Conservation (phyloP, 2,113 vertebrate genomes). For the Corythornis cristatus region DNA sequence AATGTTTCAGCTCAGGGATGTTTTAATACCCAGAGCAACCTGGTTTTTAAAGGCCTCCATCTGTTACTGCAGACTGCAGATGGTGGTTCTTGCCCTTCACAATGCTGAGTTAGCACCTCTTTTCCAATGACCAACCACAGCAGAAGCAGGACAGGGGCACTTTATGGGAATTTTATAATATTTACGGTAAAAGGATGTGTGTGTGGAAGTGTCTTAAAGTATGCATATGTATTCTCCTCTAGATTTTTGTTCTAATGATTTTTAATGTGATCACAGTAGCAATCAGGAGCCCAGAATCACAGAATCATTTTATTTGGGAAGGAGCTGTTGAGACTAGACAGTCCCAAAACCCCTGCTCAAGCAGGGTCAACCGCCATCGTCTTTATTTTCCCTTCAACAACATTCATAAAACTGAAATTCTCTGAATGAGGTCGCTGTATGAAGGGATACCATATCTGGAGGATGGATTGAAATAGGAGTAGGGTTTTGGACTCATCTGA, state of each 20-base stretch:
- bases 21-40: conserved; percentile 42
- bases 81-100: conserved; percentile 25
- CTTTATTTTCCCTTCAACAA: not conserved
- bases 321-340: not conserved
- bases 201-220: not conserved
- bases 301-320: not conserved
- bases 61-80: not conserved
- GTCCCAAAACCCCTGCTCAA: not conserved
- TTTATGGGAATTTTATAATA: not conserved
- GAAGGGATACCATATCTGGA: not conserved
- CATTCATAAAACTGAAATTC: not conserved
- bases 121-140: not conserved
- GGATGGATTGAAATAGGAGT: not conserved
- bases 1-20: not conserved
- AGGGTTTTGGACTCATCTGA: not conserved
- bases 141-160: not conserved
- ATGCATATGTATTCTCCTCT: not conserved
- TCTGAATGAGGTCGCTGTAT: not conserved
- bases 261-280: not conserved
- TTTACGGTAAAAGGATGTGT: not conserved
- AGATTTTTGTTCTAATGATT: not conserved
- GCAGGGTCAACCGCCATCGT: not conserved
- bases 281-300: not conserved
- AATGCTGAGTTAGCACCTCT: not conserved
- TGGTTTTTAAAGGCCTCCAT: conserved; percentile 46